phyloP scores from a whole-genome alignment of 2,888 invertebrate species.

The Euphydryas editha region DNA sequence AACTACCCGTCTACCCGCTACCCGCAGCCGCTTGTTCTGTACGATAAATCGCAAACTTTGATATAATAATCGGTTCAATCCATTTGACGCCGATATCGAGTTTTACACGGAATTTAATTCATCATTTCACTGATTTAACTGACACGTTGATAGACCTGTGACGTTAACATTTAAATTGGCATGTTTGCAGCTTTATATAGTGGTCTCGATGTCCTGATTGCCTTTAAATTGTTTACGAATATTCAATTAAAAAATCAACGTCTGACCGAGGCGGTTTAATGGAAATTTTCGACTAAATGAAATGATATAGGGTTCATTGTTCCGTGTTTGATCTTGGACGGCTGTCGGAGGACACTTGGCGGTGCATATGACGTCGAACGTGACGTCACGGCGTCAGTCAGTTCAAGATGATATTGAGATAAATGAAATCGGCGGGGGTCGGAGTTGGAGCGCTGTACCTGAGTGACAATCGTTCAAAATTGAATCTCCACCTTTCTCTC shows the following conservation, averaged over 20 bases:
- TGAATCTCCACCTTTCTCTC: slow-evolving; percentile 14
- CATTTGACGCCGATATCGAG: slow-evolving; percentile 52
- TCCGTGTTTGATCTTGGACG: slow-evolving; percentile 14
- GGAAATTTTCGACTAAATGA: slow-evolving; percentile 27
- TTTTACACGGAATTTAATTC: slow-evolving; percentile 63
- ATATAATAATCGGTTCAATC: slow-evolving; percentile 62
- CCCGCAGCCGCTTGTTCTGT: slow-evolving; percentile 1
- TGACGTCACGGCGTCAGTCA: slow-evolving; percentile 28
- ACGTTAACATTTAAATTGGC: slow-evolving; percentile 54
- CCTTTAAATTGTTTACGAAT: slow-evolving; percentile 51
- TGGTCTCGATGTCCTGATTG: slow-evolving; percentile 53
- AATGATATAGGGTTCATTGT: slow-evolving; percentile 33
- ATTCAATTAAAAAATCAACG: slow-evolving; percentile 46
- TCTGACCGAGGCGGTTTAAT: slow-evolving; percentile 18
- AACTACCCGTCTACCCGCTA: not conserved
- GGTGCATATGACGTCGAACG: slow-evolving; percentile 36
- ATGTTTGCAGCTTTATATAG: slow-evolving; percentile 50
- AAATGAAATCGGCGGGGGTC: slow-evolving; percentile 38
- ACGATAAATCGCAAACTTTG: slow-evolving; percentile 41
- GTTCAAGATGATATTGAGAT: slow-evolving; percentile 41
- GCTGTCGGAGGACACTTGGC: slow-evolving; percentile 31
- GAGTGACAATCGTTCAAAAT: slow-evolving; percentile 31
- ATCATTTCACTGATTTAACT: slow-evolving; percentile 61
- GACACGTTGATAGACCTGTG: slow-evolving; percentile 59
- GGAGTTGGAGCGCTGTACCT: slow-evolving; percentile 27